Evolutionary conservation across 1,140 invertebrate species (phyloP).

Genomic region (Aphidius gifuensis): DNA sequence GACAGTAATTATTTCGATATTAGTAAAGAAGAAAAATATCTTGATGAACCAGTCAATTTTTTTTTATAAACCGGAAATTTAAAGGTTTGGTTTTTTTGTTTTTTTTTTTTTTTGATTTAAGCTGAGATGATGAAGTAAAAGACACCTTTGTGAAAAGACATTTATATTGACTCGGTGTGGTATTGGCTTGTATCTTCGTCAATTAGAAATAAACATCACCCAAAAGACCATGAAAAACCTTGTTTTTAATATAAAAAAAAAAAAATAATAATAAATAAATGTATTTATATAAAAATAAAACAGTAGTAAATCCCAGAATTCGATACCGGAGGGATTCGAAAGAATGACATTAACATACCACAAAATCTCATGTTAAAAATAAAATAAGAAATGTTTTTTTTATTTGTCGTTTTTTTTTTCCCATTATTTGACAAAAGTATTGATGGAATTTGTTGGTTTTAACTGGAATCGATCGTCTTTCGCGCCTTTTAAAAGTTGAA

Average conservation of each 20-base stretch:
- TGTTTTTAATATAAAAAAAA: conserved; percentile 32
- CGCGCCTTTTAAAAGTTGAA: conserved; percentile 27
- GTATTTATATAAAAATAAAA: neutral
- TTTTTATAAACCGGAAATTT: no score
- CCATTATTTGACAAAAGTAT: neutral
- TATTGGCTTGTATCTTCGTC: conserved; percentile 30
- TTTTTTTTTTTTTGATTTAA: no score
- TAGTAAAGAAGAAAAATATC: no score
- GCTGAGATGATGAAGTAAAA: no score
- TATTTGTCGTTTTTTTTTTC: neutral
- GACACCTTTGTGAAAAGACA: no score
- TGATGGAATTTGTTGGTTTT: conserved; percentile 19
- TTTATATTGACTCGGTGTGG: no score
- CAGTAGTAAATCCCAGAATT: conserved; percentile 10
- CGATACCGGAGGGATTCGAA: conserved; percentile 35
- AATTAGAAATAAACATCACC: conserved; percentile 46
- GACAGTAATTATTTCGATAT: no score
- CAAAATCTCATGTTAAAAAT: neutral
- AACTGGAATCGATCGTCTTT: conserved; percentile 26
- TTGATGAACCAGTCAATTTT: no score
- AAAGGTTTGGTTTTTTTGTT: no score
- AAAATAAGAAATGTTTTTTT: neutral
- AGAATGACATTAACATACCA: conserved; percentile 49
- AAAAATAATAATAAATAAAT: conserved; percentile 32
- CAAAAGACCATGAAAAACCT: neutral